These are phyloP conservation scores for Poeciliopsis prolifica DNA, from an alignment of 2,113 vertebrate genomes.

Conservation along the genomic window DNA sequence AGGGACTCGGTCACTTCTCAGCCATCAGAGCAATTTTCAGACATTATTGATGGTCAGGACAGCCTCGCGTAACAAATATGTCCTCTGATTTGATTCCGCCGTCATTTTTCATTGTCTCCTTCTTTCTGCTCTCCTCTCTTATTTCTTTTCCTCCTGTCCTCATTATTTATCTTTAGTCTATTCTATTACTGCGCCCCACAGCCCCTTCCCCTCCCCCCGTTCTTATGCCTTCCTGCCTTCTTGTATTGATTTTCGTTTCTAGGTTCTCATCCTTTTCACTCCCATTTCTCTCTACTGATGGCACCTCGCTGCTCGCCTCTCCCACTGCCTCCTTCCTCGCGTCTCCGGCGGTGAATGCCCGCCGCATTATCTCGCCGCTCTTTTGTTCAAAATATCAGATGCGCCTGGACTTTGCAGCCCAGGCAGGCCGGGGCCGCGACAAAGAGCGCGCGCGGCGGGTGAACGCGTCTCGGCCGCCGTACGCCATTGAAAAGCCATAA, in stretches of 20 bases:
- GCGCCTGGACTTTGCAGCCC: conserved; percentile 42
- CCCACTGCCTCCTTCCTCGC: conserved; percentile 61
- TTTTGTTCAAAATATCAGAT: conserved; percentile 66
- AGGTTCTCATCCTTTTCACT: conserved; percentile 84
- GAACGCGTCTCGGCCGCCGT: conserved; percentile 46
- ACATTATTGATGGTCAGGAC: conserved; percentile 60
- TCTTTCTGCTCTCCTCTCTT: conserved; percentile 66
- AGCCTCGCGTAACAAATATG: conserved; percentile 71
- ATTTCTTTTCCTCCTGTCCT: conserved; percentile 72
- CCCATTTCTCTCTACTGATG: conserved; percentile 78
- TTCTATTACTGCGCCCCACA: conserved; percentile 66
- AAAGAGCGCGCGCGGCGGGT: conserved; percentile 60
- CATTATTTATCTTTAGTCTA: conserved; percentile 82
- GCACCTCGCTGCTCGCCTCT: conserved; percentile 74
- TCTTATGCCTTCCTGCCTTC: conserved; percentile 80
- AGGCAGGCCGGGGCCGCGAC: conserved; percentile 36
- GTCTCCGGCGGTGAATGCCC: conserved; percentile 55
- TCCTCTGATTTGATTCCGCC: conserved; percentile 67
- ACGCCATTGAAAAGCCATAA: conserved; percentile 56
- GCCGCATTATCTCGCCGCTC: conserved; percentile 55
- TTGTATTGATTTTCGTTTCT: conserved; percentile 85
- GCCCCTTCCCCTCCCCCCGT: conserved; percentile 48
- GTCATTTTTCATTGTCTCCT: conserved; percentile 73
- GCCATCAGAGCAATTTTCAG: conserved; percentile 31
- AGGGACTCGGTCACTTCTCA: conserved; percentile 25